phyloP scores from a whole-genome alignment of 1,140 invertebrate genomes.

The Pomacea maculata region DNA sequence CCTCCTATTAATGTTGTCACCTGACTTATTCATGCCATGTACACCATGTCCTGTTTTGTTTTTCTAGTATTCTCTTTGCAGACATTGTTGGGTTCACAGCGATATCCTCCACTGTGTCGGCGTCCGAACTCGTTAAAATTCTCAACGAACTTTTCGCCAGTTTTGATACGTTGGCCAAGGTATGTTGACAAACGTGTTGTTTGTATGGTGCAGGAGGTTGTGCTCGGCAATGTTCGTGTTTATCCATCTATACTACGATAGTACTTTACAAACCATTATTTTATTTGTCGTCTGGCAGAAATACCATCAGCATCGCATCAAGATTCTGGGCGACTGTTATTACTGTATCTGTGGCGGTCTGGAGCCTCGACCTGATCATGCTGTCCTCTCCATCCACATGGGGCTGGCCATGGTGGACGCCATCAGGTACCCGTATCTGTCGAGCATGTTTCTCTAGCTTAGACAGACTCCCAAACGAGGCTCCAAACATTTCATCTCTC shows the following conservation, averaged over 20 bases:
- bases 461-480: too few relatives aligned
- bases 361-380: conserved; percentile 87
- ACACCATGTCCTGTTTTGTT: not conserved
- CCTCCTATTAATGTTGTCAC: too few relatives aligned
- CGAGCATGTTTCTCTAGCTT: too few relatives aligned
- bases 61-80: conserved; percentile 80
- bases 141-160: conserved; percentile 91
- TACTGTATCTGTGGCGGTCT: conserved; percentile 88
- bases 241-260: not conserved
- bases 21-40: too few relatives aligned
- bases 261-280: not conserved
- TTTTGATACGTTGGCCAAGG: conserved; percentile 90
- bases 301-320: conserved; percentile 93
- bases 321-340: conserved; percentile 95
- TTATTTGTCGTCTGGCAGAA: conserved; percentile 71
- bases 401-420: conserved; percentile 95
- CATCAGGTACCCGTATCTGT: conserved; percentile 76
- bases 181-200: conserved; percentile 13
- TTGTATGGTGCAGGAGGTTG: not conserved
- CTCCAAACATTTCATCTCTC: too few relatives aligned
- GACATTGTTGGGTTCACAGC: conserved; percentile 95
- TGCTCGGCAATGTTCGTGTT: not conserved
- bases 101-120: conserved; percentile 80
- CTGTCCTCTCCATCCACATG: conserved; percentile 94
- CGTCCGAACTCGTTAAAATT: conserved; percentile 84